Evolutionary conservation across 2,797 vertebrate genomes (phyloP).

Genomic region (Urocyon cinereoargenteus): DNA sequence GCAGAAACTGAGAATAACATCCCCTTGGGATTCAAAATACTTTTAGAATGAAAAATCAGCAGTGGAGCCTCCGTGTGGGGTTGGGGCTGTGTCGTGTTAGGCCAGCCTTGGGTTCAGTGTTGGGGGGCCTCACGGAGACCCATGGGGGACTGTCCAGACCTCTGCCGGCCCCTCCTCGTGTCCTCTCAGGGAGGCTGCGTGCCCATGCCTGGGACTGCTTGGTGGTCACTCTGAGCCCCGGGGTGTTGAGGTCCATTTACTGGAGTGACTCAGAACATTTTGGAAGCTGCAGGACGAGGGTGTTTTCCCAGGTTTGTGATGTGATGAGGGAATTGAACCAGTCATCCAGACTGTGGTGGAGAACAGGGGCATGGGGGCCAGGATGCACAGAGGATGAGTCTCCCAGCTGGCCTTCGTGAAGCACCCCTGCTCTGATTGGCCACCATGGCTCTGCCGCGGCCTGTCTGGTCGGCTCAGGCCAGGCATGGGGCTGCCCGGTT

Average conservation of each 20-base stretch:
- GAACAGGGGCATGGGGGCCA: rapidly evolving
- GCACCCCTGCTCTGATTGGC: not conserved
- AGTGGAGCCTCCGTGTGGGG: rapidly evolving
- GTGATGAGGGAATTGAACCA: too few species aligned
- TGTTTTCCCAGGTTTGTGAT: not conserved
- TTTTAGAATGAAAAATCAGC: not conserved
- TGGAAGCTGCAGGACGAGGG: not conserved
- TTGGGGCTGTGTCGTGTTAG: not conserved
- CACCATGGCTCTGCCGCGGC: not conserved
- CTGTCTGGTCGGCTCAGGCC: not conserved
- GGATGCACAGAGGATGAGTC: not conserved
- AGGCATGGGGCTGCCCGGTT: not conserved
- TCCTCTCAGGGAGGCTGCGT: not conserved
- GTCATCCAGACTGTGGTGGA: not conserved
- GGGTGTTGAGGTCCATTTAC: not conserved
- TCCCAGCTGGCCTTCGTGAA: not conserved
- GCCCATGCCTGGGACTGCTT: not conserved
- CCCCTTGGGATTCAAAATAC: not conserved
- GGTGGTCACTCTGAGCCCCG: not conserved
- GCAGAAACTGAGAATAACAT: not conserved
- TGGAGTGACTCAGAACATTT: not conserved
- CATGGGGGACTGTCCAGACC: not conserved
- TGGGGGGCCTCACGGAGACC: not conserved
- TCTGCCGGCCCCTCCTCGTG: not conserved
- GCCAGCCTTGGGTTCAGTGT: not conserved